Evolutionary conservation across 2,888 invertebrate genomes (phyloP).

Genomic region (Nycteola revayana): DNA sequence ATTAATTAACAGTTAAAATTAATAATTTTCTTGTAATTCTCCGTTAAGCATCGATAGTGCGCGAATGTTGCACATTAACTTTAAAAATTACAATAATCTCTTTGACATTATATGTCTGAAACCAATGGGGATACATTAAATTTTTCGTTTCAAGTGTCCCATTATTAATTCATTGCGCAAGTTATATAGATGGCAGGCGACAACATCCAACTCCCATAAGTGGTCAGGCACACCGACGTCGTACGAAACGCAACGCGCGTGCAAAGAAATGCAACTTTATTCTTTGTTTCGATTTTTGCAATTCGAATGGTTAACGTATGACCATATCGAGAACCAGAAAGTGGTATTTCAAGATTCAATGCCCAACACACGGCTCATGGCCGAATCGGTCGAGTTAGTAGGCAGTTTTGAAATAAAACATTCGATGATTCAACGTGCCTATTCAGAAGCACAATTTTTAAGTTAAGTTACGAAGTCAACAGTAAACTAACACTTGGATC

Average conservation of each 20-base stretch:
- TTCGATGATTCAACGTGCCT: too few species aligned
- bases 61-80: too few species aligned
- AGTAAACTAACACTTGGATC: too few species aligned
- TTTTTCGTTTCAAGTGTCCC: slow-evolving; percentile 42
- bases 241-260: slow-evolving; percentile 28
- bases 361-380: slow-evolving; percentile 2
- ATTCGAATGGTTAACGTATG: slow-evolving; percentile 39
- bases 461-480: too few species aligned
- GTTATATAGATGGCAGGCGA: slow-evolving; percentile 21
- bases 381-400: slow-evolving; percentile 5
- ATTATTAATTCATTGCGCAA: slow-evolving; percentile 60
- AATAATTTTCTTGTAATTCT: too few species aligned
- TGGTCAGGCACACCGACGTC: slow-evolving; percentile 13
- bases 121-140: too few species aligned
- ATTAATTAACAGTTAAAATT: too few species aligned
- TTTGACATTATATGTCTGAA: too few species aligned
- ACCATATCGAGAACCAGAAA: slow-evolving; percentile 44
- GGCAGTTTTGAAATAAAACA: too few species aligned
- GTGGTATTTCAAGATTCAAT: slow-evolving; percentile 37
- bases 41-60: too few species aligned
- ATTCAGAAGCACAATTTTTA: too few species aligned
- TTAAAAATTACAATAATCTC: too few species aligned
- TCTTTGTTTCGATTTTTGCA: slow-evolving; percentile 36
- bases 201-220: slow-evolving; percentile 28
- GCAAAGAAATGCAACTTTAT: slow-evolving; percentile 43